phyloP scores from a whole-genome alignment of 2,888 invertebrate species.

The Drosophila tripunctata region DNA sequence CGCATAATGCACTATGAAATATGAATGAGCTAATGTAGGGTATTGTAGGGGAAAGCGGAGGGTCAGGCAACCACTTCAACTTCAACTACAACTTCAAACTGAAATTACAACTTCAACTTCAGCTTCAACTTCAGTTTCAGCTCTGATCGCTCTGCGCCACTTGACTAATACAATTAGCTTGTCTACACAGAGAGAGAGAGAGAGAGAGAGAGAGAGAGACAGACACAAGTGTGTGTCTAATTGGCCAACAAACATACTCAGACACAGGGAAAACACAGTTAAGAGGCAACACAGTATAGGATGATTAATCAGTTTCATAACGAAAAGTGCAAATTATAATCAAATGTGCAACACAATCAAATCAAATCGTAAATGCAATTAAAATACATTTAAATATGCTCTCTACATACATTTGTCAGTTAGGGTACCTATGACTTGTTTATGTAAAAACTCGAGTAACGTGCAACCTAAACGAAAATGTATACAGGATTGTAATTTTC shows the following conservation, averaged over 20 bases:
- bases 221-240: constrained; percentile 16
- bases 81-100: constrained; percentile 9
- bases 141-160: constrained; percentile 19
- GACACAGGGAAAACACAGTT: neutral
- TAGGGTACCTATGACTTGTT: neutral
- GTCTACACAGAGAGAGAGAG: constrained; percentile 10
- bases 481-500: no score
- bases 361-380: constrained; percentile 2
- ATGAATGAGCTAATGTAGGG: neutral
- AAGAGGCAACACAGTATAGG: neutral
- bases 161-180: constrained; percentile 24
- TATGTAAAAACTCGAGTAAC: no score
- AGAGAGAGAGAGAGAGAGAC: neutral
- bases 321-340: constrained; percentile 22
- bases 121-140: constrained; percentile 2
- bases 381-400: constrained; percentile 8
- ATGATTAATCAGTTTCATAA: constrained; percentile 21
- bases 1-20: constrained; percentile 31
- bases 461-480: no score
- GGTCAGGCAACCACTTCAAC: neutral
- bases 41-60: neutral
- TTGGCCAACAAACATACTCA: constrained; percentile 7
- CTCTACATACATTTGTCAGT: neutral
- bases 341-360: constrained; percentile 13
- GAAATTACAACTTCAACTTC: neutral